These are phyloP conservation scores for Ctenoplectra terminalis DNA, from an alignment of 1,140 invertebrate genomes.

Conservation along the genomic window DNA sequence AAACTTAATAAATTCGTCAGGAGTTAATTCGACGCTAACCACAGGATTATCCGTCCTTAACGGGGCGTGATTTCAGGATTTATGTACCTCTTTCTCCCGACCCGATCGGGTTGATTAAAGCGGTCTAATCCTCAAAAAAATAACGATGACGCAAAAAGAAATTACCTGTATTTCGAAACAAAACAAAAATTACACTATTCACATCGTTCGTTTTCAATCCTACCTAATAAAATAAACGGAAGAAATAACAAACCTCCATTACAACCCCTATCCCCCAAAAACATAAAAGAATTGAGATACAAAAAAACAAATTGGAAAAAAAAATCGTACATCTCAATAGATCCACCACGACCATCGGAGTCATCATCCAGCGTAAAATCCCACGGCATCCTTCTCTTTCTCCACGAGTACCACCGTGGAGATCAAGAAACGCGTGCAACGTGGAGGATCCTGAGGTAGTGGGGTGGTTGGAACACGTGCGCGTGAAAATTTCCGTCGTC, in stretches of 20 bases:
- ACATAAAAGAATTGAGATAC: no score
- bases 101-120: background rate
- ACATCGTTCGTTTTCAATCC: no score
- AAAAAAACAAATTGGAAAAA: no score
- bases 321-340: no score
- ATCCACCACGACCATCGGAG: no score
- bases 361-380: background rate
- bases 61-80: background rate
- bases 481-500: constrained; percentile 65
- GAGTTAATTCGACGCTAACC: constrained; percentile 11
- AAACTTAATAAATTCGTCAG: constrained; percentile 15
- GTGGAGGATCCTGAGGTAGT: constrained; percentile 9
- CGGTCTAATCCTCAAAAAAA: background rate
- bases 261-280: no score
- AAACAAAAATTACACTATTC: no score
- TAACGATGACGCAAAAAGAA: background rate
- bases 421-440: constrained; percentile 60
- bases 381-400: background rate
- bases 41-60: constrained; percentile 25
- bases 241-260: no score
- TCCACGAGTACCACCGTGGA: background rate
- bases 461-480: constrained; percentile 60
- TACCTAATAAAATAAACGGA: no score
- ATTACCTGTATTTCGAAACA: no score
- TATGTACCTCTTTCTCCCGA: background rate